These are phyloP conservation scores for Pseudomyrmex dendroicus DNA, from an alignment of 1,140 invertebrate genomes.

Conservation along the genomic window DNA sequence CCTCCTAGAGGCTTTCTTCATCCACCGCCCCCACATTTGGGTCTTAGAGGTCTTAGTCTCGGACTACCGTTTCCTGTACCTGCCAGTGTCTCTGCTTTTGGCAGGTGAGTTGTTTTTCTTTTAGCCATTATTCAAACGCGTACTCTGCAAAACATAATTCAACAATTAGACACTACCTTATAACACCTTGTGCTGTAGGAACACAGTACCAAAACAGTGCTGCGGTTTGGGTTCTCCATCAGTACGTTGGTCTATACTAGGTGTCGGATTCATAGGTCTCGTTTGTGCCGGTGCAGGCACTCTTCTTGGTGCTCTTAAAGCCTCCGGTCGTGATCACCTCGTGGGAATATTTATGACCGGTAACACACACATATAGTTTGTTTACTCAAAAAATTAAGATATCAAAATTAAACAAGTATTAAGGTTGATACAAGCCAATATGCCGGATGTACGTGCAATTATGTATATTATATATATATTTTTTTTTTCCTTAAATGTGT, in stretches of 20 bases:
- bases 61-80: constrained; percentile 84
- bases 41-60: constrained; percentile 82
- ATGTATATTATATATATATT: no score
- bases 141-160: no score
- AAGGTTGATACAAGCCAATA: no score
- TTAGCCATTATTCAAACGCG: background rate
- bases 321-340: constrained; percentile 84
- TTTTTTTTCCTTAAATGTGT: no score
- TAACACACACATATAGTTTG: constrained; percentile 59
- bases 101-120: constrained; percentile 75
- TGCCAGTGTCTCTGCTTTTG: constrained; percentile 83
- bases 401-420: no score
- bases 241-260: constrained; percentile 84
- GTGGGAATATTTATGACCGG: constrained; percentile 84
- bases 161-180: constrained; percentile 66
- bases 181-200: constrained; percentile 79
- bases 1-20: constrained; percentile 80
- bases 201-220: constrained; percentile 84
- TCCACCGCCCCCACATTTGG: constrained; percentile 82
- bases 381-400: no score
- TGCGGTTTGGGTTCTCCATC: constrained; percentile 83
- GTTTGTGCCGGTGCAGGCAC: constrained; percentile 83
- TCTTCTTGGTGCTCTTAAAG: constrained; percentile 82
- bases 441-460: no score
- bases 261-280: constrained; percentile 82